Percentiles rank a stretch among this genome's conserved stretches.
These are phyloP conservation scores for Prochilodus magdalenae DNA, from an alignment of 2,113 vertebrate genomes.

Conservation along the genomic window DNA sequence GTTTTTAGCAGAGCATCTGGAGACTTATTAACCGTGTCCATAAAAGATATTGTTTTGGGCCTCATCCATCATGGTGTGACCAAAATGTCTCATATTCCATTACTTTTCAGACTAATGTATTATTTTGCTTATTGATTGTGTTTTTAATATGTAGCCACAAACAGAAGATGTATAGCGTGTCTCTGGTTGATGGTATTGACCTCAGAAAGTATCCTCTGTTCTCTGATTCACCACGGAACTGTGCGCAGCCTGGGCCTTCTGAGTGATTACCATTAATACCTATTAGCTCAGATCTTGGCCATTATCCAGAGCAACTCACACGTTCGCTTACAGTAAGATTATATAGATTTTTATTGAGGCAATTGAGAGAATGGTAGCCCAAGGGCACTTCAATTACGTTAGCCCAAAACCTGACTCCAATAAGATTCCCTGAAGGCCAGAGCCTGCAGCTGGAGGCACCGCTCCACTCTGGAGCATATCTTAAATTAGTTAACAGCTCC, in stretches of 20 bases:
- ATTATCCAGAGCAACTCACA: constrained; percentile 51
- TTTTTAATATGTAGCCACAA: constrained; percentile 71
- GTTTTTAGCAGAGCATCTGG: neutral
- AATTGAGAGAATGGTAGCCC: constrained; percentile 35
- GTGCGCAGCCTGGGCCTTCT: constrained; percentile 65
- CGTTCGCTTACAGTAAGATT: constrained; percentile 57
- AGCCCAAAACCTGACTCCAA: constrained; percentile 26
- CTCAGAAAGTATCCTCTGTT: constrained; percentile 53
- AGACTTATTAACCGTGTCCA: neutral
- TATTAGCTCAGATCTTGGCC: constrained; percentile 65
- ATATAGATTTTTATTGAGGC: constrained; percentile 45
- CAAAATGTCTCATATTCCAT: constrained; percentile 67
- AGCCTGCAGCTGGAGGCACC: constrained; percentile 26
- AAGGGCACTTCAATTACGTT: constrained; percentile 50
- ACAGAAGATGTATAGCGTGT: constrained; percentile 73
- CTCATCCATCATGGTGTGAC: constrained; percentile 61
- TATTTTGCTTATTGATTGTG: constrained; percentile 70
- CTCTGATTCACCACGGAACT: constrained; percentile 48
- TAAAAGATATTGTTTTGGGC: neutral
- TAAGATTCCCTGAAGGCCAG: constrained; percentile 11
- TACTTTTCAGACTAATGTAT: constrained; percentile 71
- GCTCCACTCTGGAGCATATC: constrained; percentile 16
- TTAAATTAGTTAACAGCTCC: constrained; percentile 54
- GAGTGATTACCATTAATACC: constrained; percentile 66
- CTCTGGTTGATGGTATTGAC: constrained; percentile 71